Evolutionary conservation across 37 sponge, comb jelly and placozoan species (phyloP).

Genomic region (Theonella swinhoei): DNA sequence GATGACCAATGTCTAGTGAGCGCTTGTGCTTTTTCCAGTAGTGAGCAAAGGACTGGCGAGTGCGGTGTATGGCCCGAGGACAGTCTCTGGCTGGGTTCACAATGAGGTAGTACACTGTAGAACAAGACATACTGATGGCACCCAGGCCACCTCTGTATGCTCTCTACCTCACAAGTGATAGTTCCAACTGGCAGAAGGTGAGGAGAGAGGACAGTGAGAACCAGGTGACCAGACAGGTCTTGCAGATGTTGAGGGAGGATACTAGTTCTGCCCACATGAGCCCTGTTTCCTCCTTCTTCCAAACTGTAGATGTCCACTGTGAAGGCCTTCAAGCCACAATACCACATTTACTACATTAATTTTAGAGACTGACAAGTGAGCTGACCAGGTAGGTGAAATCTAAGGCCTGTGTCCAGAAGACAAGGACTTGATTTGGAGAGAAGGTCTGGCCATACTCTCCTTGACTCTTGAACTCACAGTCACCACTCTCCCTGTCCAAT

Average conservation of each 20-base stretch:
- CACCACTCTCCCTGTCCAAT: slow-evolving; percentile 11
- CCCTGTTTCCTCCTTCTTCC: background rate
- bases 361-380: background rate
- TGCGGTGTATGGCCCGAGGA: background rate
- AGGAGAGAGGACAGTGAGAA: slow-evolving; percentile 19
- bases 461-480: background rate
- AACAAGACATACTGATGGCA: background rate
- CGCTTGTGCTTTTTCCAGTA: slow-evolving; percentile 21
- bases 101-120: slow-evolving; percentile 27
- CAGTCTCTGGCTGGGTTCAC: slow-evolving; percentile 9
- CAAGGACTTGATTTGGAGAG: background rate
- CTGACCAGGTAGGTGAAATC: background rate
- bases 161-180: slow-evolving; percentile 18
- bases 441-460: slow-evolving; percentile 3
- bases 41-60: background rate
- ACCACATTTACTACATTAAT: background rate
- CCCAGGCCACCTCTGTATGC: background rate
- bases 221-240: background rate
- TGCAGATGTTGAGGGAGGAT: slow-evolving; percentile 7
- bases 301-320: background rate
- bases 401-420: background rate
- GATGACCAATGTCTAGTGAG: slow-evolving; percentile 43
- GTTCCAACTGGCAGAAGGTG: slow-evolving; percentile 29
- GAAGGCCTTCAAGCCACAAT: no score
- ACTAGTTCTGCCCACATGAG: slow-evolving; percentile 6